phyloP scores from a whole-genome alignment of 2,797 vertebrate genomes.

The Gallinago solitaria region DNA sequence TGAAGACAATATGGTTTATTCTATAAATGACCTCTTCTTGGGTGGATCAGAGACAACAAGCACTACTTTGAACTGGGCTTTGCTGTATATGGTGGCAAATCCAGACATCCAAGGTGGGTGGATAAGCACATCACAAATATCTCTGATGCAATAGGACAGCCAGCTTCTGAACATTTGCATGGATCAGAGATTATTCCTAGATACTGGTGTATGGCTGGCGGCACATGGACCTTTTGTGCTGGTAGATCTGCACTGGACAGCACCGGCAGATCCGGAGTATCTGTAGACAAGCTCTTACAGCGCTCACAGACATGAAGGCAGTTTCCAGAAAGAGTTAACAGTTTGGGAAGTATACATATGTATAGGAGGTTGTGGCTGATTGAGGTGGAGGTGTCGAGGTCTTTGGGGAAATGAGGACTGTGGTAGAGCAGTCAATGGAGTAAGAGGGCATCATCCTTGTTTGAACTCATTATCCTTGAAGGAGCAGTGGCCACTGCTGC shows the following conservation, averaged over 20 bases:
- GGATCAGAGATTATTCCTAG: neutral
- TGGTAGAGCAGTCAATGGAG: neutral
- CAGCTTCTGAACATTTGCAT: neutral
- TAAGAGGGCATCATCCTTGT: neutral
- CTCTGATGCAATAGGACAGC: neutral
- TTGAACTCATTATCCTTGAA: neutral
- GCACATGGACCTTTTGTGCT: neutral
- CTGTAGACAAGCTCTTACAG: neutral
- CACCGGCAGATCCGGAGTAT: neutral
- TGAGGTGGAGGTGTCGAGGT: neutral
- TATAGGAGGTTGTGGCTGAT: neutral
- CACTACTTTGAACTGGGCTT: constrained; percentile 66
- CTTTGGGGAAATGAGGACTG: neutral
- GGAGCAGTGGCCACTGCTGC: neutral
- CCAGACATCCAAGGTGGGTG: constrained; percentile 46
- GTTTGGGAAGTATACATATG: neutral
- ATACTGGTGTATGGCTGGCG: neutral
- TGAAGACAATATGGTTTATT: constrained; percentile 69
- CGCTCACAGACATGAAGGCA: neutral
- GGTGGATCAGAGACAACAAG: constrained; percentile 69
- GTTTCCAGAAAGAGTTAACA: neutral
- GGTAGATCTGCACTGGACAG: neutral
- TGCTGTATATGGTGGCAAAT: constrained; percentile 59
- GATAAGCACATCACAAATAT: neutral
- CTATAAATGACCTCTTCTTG: constrained; percentile 66